Percentiles rank a stretch among this genome's conserved stretches.
phyloP scores from a whole-genome alignment of 2,113 vertebrate species.

The Zingel zingel region DNA sequence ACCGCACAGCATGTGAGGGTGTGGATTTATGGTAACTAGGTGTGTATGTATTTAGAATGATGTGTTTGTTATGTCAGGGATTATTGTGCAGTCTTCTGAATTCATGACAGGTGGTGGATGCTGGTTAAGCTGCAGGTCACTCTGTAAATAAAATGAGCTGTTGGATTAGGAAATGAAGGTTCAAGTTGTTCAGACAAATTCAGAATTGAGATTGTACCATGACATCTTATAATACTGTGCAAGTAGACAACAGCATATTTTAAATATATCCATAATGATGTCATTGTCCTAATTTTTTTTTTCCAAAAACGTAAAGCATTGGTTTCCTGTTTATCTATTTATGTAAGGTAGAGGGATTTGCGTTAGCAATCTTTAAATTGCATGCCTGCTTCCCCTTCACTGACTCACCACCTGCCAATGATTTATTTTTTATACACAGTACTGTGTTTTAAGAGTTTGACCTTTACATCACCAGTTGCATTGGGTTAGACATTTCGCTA shows the following conservation, averaged over 20 bases:
- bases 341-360: background rate
- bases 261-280: background rate
- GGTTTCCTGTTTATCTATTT: background rate
- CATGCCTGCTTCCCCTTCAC: background rate
- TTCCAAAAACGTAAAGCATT: background rate
- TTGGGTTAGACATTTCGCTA: too few relatives aligned
- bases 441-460: background rate
- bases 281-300: background rate
- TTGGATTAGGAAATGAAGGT: slow-evolving; percentile 19
- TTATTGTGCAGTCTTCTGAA: slow-evolving; percentile 40
- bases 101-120: slow-evolving; percentile 19
- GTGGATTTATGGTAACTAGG: slow-evolving; percentile 43
- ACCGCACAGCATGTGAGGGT: slow-evolving; percentile 26
- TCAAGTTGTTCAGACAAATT: background rate
- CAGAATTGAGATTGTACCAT: background rate
- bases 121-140: slow-evolving; percentile 4
- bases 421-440: background rate
- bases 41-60: slow-evolving; percentile 41
- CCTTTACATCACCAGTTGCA: background rate
- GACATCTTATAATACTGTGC: background rate
- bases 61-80: slow-evolving; percentile 40
- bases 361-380: background rate
- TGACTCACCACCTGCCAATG: background rate
- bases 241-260: background rate
- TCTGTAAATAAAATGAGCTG: slow-evolving; percentile 16